Conservation (phyloP, 2,113 vertebrate species). For the Platysteira castanea region DNA sequence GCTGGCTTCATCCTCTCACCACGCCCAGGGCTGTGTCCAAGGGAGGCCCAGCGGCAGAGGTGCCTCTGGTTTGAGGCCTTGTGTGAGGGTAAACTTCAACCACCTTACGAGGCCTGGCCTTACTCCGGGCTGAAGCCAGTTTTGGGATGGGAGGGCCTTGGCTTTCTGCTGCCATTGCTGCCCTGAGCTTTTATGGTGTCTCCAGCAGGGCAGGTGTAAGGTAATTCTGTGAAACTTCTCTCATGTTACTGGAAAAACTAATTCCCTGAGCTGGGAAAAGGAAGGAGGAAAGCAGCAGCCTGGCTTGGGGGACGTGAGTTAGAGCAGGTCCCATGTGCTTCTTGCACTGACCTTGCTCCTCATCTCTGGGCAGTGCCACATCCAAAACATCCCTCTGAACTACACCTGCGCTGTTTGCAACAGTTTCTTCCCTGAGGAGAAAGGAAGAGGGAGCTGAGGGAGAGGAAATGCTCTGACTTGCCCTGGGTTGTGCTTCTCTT, state of each 20-base stretch:
- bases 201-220: background rate
- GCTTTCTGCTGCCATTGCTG: background rate
- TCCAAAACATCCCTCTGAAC: background rate
- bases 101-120: background rate
- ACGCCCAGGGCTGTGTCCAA: background rate
- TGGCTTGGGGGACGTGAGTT: background rate
- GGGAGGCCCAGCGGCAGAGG: background rate
- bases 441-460: background rate
- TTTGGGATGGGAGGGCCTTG: background rate
- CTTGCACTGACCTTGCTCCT: conserved; percentile 12
- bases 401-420: background rate
- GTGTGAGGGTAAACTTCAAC: background rate
- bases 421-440: background rate
- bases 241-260: background rate
- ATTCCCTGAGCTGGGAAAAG: background rate
- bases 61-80: background rate
- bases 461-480: background rate
- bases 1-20: background rate
- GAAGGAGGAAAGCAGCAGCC: background rate
- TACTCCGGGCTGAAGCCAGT: background rate
- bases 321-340: background rate
- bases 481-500: background rate
- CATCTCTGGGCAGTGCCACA: background rate
- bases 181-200: background rate
- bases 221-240: background rate